Percentiles rank a stretch among this genome's conserved stretches.
Conservation (phyloP, 2,888 invertebrate species). For the Chromoteleia sp. region DNA sequence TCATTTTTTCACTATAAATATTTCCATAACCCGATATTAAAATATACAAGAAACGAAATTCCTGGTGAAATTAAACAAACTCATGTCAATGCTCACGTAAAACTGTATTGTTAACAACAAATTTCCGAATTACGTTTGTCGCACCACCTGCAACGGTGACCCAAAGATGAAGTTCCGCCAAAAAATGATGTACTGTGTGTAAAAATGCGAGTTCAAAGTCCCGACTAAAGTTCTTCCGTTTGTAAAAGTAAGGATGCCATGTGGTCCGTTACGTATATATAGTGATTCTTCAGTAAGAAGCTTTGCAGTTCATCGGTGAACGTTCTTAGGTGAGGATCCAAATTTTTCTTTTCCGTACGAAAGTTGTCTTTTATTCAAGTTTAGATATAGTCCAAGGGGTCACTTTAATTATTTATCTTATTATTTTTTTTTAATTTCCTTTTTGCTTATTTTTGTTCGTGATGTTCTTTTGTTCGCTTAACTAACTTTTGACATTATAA, state of each 20-base stretch:
- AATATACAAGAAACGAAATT: background rate
- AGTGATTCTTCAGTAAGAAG: constrained; percentile 78
- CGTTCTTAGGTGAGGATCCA: constrained; percentile 80
- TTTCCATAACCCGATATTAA: constrained; percentile 17
- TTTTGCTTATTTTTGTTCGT: background rate
- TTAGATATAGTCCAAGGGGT: too few relatives aligned
- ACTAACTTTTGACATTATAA: too few relatives aligned
- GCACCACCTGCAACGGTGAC: background rate
- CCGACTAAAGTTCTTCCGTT: constrained; percentile 60
- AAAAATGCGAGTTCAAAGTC: constrained; percentile 67
- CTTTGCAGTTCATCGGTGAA: constrained; percentile 81
- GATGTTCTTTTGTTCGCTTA: too few relatives aligned
- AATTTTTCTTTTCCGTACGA: constrained; percentile 23
- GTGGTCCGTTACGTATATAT: constrained; percentile 82
- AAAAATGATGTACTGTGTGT: constrained; percentile 51
- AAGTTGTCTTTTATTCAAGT: background rate
- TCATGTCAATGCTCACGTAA: too few relatives aligned
- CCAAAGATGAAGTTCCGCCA: constrained; percentile 9
- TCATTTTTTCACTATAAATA: background rate
- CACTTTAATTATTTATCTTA: background rate
- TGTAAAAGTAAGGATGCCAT: constrained; percentile 70
- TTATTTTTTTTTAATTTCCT: background rate
- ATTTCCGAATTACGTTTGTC: background rate
- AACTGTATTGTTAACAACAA: constrained; percentile 11
- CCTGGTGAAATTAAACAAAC: background rate